Evolutionary conservation across 2,797 vertebrate species (phyloP), one percentile per base, ranked within the genome.

Genomic region (Mus spretus): DNA sequence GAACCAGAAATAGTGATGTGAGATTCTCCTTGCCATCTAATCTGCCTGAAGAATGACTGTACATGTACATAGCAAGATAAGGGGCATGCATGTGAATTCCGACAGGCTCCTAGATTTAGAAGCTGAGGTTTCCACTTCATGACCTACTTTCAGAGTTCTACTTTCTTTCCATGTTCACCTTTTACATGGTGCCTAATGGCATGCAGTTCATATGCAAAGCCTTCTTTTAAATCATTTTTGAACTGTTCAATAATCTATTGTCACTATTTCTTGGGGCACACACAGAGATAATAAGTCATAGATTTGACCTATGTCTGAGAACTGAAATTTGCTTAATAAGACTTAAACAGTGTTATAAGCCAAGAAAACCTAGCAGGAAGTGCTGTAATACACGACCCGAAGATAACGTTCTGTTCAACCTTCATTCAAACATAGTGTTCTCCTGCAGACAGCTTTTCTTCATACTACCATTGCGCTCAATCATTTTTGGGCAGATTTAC

Each of bases 1-100:
- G 6, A 44, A 59, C 3, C 1, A 34, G 26, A 11, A 44, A 20
- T 59, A 31, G 37, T 59, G 53, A 59, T 20, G 9, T 26, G 28
- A 1, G 6, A 40, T 44, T 89, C 26, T 75, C 37, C n/a, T 85
- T 3, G 1, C 22, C 53, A 26, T 59, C 34, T 57, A 34, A 31
- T 13, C 7, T 1, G 11, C 17, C 19, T 47, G 70, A 1, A 31
- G 10, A 75, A 4, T 0, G 0, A 9, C 1, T 89, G 53, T 22
- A 3, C 11, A 44, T 24, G 26, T 15, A 34, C 19, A 34, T 17
- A 59, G 37, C 24, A 59, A 59, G 5, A 28, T 26, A 44, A 11
- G 5, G 26, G 0, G 3, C 20, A 15, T 15, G 2, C 31, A n/a
- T 53, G 5, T 13, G 11, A 88, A 44, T 57, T 85, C 53, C 4